phyloP scores from a whole-genome alignment of 2,113 vertebrate genomes.

The Corapipo altera region DNA sequence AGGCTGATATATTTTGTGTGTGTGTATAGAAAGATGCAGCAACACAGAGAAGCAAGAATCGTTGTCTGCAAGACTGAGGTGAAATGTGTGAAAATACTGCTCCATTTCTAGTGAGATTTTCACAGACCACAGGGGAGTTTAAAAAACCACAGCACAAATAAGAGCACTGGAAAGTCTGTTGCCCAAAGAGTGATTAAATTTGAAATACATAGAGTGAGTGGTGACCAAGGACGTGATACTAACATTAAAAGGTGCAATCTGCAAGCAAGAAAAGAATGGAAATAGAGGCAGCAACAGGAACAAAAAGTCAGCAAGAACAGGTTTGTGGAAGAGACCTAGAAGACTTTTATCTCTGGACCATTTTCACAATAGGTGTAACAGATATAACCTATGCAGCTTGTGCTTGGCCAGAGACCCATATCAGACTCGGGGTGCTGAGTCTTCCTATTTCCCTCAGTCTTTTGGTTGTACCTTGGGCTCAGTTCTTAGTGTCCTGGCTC shows the following conservation, averaged over 20 bases:
- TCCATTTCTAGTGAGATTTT: background rate
- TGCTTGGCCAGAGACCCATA: background rate
- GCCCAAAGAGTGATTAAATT: background rate
- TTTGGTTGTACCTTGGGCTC: background rate
- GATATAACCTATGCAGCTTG: background rate
- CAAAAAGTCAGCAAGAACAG: background rate
- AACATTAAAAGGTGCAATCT: background rate
- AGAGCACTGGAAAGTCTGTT: background rate
- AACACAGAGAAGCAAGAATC: background rate
- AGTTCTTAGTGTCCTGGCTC: background rate
- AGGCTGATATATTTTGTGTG: background rate
- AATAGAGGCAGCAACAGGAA: background rate
- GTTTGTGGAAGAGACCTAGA: background rate
- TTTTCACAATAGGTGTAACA: fast-evolving
- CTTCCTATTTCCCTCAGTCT: background rate
- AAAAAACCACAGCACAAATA: background rate
- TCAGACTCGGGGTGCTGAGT: background rate
- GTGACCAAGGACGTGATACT: background rate
- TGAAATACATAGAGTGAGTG: background rate
- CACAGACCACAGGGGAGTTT: background rate
- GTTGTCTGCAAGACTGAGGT: background rate
- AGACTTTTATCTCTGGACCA: background rate
- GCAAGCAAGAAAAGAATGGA: background rate
- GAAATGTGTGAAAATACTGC: background rate
- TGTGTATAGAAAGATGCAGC: background rate